Percentiles rank a stretch among this genome's conserved stretches.
These are phyloP conservation scores for Saccostrea cuccullata DNA, from an alignment of 1,140 invertebrate genomes.

Conservation along the genomic window DNA sequence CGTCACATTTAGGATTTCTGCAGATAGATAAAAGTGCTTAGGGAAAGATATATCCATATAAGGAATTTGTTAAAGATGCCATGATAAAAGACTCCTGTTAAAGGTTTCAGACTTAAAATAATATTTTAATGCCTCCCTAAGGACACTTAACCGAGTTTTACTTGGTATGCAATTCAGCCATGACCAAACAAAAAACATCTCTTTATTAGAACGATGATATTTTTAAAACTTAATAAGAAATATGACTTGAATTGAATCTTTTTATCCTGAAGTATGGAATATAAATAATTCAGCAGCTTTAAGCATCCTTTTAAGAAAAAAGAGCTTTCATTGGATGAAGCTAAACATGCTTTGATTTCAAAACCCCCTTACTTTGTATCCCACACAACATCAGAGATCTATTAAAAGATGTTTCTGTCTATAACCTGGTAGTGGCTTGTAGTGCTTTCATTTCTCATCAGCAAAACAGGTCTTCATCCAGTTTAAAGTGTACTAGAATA, in stretches of 20 bases:
- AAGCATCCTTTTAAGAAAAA: not conserved
- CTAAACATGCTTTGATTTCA: not conserved
- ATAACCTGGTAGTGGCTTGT: constrained; percentile 14
- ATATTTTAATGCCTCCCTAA: not conserved
- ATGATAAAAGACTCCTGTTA: not conserved
- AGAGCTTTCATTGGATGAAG: not conserved
- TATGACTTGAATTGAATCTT: not conserved
- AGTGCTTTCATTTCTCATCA: constrained; percentile 24
- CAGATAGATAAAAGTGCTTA: constrained; percentile 9
- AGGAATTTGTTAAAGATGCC: constrained; percentile 11
- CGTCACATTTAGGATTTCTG: not conserved
- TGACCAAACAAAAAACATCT: too few species aligned
- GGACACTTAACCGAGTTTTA: not conserved
- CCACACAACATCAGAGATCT: not conserved
- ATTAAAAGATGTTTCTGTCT: not conserved
- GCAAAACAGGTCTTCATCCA: constrained; percentile 29
- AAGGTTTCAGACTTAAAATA: not conserved
- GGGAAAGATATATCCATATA: constrained; percentile 31
- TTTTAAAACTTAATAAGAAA: too few species aligned
- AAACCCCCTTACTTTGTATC: not conserved
- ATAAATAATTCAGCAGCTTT: not conserved
- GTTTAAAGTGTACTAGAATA: constrained; percentile 27
- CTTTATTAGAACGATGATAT: too few species aligned
- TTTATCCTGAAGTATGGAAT: not conserved
- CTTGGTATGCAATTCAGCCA: too few species aligned